A percentile compares a stretch with the other conserved stretches of the same genome.
Evolutionary conservation across 2,797 vertebrate genomes (phyloP).

Genomic region (Chiloscyllium punctatum): DNA sequence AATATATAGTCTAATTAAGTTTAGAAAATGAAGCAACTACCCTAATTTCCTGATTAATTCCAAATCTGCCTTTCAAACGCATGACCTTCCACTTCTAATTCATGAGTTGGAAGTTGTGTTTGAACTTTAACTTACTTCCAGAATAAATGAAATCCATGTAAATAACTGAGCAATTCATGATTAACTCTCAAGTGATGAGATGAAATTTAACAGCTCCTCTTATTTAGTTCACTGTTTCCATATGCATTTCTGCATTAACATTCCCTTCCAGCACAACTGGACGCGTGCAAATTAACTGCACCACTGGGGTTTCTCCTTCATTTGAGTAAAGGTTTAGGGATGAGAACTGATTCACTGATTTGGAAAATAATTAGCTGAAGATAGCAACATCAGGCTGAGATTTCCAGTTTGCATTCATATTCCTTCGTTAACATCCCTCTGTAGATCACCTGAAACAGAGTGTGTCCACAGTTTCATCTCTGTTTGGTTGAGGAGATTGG

Average conservation of each 20-base stretch:
- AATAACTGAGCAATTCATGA: neutral
- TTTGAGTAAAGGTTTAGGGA: neutral
- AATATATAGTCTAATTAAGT: neutral
- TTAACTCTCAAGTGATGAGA: neutral
- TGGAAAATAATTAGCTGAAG: conserved; percentile 17
- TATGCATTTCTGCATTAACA: neutral
- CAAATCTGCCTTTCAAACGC: neutral
- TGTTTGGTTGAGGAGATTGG: neutral
- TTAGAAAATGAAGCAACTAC: neutral
- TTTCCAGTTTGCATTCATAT: neutral
- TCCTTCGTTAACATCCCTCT: neutral
- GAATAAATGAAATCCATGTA: neutral
- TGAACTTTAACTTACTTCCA: neutral
- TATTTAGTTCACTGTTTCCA: neutral
- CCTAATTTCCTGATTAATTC: neutral
- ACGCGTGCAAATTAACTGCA: neutral
- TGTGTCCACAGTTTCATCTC: neutral
- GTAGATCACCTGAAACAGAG: neutral
- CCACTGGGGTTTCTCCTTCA: neutral
- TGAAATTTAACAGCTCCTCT: neutral
- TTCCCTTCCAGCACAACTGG: neutral
- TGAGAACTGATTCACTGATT: neutral
- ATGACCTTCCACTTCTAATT: neutral
- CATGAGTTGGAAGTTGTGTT: neutral
- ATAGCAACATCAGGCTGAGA: neutral